Percentiles rank a stretch among this genome's conserved stretches.
Evolutionary conservation across 2,113 vertebrate genomes (phyloP).

Genomic region (Nymphicus hollandicus): DNA sequence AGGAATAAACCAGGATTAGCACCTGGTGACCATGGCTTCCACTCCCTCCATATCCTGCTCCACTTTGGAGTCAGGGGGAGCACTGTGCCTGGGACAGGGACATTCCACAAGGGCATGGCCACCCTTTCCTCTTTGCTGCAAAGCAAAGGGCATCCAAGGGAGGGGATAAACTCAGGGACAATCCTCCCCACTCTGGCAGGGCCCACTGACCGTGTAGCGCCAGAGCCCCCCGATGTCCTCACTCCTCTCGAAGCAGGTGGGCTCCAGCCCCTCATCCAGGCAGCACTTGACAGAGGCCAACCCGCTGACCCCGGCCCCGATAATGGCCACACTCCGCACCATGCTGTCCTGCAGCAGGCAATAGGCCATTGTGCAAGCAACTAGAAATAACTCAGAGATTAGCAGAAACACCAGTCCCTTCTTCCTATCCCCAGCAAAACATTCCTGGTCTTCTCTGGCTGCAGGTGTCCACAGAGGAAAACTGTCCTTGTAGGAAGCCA

Average conservation of each 20-base stretch:
- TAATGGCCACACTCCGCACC: constrained; percentile 76
- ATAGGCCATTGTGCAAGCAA: rapidly evolving
- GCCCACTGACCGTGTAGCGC: constrained; percentile 78
- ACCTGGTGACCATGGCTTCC: not conserved
- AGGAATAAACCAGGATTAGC: not conserved
- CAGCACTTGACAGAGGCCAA: constrained; percentile 83
- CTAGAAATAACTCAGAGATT: not conserved
- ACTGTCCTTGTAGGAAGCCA: not conserved
- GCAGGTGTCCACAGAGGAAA: not conserved
- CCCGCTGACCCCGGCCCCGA: constrained; percentile 83
- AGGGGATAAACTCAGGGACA: not conserved
- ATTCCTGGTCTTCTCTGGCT: not conserved
- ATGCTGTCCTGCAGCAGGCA: constrained; percentile 25
- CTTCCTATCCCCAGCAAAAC: not conserved
- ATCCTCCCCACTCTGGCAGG: not conserved
- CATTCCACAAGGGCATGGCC: rapidly evolving
- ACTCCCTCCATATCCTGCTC: not conserved
- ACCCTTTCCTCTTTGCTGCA: not conserved
- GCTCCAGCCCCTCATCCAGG: constrained; percentile 82
- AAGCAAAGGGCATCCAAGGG: not conserved
- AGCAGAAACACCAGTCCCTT: not conserved
- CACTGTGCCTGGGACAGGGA: not conserved
- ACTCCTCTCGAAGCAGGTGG: constrained; percentile 86
- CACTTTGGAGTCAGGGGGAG: not conserved
- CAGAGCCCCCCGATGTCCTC: constrained; percentile 86